Evolutionary conservation across 2,888 invertebrate genomes (phyloP).

Genomic region (Ornithoptera priamus): DNA sequence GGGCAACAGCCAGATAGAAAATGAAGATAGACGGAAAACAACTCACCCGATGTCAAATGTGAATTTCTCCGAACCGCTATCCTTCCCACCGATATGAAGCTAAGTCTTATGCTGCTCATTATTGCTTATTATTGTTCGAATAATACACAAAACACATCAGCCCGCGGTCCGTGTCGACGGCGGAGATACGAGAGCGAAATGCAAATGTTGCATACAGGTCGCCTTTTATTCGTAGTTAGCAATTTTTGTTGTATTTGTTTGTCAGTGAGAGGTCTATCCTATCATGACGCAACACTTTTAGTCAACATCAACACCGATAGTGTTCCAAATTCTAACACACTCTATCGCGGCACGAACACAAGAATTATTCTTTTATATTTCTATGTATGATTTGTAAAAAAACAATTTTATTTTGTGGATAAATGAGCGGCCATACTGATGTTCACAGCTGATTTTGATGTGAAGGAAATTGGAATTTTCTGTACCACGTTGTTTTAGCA

Average conservation of each 20-base stretch:
- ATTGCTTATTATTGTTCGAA: slow-evolving; percentile 50
- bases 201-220: slow-evolving; percentile 51
- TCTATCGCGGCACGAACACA: slow-evolving; percentile 60
- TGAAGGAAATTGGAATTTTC: slow-evolving; percentile 54
- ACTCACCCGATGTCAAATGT: slow-evolving; percentile 71
- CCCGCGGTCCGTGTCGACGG: slow-evolving; percentile 53
- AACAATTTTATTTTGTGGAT: slow-evolving; percentile 70
- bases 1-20: slow-evolving; percentile 58
- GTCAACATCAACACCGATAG: slow-evolving; percentile 70
- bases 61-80: slow-evolving; percentile 73
- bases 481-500: slow-evolving; percentile 73
- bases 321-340: slow-evolving; percentile 52
- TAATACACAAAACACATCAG: slow-evolving; percentile 62
- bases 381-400: slow-evolving; percentile 65
- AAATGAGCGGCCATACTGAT: slow-evolving; percentile 77
- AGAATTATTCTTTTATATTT: slow-evolving; percentile 70
- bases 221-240: slow-evolving; percentile 43
- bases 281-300: slow-evolving; percentile 80
- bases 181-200: slow-evolving; percentile 53
- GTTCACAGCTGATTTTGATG: slow-evolving; percentile 81
- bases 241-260: slow-evolving; percentile 78
- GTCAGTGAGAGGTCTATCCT: slow-evolving; percentile 76
- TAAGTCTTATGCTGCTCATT: slow-evolving; percentile 77
- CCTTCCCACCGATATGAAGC: slow-evolving; percentile 73
- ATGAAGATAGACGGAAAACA: slow-evolving; percentile 38